phyloP scores from a whole-genome alignment of 2,797 vertebrate genomes.

The Sciurus vulgaris region DNA sequence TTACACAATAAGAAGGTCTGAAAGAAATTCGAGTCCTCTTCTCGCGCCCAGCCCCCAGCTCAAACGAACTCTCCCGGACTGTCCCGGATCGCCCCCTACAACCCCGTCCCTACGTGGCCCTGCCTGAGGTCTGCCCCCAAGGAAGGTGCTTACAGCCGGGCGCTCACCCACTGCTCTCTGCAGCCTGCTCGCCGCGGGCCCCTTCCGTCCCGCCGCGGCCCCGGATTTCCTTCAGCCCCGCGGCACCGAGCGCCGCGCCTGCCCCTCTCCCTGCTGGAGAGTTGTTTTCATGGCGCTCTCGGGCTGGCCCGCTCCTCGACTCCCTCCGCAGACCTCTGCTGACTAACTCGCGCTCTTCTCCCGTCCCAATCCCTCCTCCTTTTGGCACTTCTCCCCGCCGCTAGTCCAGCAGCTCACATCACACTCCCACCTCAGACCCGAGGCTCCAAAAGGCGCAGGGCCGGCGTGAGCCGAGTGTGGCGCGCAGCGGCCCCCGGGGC shows the following conservation, averaged over 20 bases:
- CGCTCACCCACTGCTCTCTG: background rate
- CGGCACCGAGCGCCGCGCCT: constrained; percentile 44
- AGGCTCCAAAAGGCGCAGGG: constrained; percentile 37
- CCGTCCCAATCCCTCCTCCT: constrained; percentile 36
- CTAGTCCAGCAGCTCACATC: constrained; percentile 66
- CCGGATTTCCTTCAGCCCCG: constrained; percentile 62
- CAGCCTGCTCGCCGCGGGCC: constrained; percentile 73
- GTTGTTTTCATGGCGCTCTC: constrained; percentile 55
- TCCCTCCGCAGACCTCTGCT: constrained; percentile 67
- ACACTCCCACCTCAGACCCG: constrained; percentile 57
- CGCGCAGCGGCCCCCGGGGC: constrained; percentile 36
- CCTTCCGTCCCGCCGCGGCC: constrained; percentile 81
- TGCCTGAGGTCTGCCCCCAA: background rate
- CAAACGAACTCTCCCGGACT: constrained; percentile 54
- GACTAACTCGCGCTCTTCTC: constrained; percentile 48
- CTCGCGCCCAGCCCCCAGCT: background rate
- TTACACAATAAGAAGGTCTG: constrained; percentile 50
- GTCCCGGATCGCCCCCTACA: background rate
- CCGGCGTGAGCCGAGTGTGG: background rate
- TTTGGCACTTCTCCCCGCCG: constrained; percentile 77
- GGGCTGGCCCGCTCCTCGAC: background rate
- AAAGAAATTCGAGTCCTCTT: constrained; percentile 31
- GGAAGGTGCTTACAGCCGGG: background rate
- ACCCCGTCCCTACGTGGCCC: background rate
- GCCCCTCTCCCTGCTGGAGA: constrained; percentile 44